These are phyloP conservation scores for Bombus cullumanus DNA, from an alignment of 1,140 invertebrate species.

Conservation along the genomic window DNA sequence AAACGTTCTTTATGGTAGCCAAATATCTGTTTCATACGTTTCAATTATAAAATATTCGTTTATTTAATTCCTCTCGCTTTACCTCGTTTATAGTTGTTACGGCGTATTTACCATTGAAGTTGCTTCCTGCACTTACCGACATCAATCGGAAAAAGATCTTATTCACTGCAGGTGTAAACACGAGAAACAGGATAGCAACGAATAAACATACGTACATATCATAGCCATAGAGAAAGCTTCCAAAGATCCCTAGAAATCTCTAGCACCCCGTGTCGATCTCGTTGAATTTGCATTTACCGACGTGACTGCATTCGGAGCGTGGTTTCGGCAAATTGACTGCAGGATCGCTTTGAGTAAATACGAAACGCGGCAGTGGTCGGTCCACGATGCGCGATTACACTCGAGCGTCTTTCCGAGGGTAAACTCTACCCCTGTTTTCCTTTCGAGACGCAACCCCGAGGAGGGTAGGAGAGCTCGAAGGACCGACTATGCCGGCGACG, in stretches of 20 bases:
- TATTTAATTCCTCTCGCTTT: no score
- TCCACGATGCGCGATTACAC: conserved; percentile 39
- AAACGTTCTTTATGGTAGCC: no score
- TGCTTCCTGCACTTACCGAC: not conserved
- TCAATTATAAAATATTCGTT: no score
- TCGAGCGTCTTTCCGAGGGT: conserved; percentile 57
- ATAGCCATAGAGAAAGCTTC: no score
- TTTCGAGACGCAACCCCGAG: conserved; percentile 60
- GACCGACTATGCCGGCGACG: conserved; percentile 54
- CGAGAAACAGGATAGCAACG: not conserved
- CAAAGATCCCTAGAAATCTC: not conserved
- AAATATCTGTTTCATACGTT: no score
- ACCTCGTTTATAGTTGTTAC: no score
- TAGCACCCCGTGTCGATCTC: not conserved
- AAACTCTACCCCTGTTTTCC: conserved; percentile 63
- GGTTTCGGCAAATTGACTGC: conserved; percentile 56
- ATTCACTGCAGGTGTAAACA: not conserved
- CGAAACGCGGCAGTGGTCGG: conserved; percentile 22
- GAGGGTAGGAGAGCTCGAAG: conserved; percentile 56
- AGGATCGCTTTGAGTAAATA: conserved; percentile 61
- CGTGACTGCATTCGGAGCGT: not conserved
- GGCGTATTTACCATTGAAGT: not conserved
- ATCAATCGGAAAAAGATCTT: not conserved
- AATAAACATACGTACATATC: not conserved
- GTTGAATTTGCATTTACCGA: conserved; percentile 56